Conservation (phyloP, 2,113 vertebrate genomes). For the Nyctibius bracteatus region DNA sequence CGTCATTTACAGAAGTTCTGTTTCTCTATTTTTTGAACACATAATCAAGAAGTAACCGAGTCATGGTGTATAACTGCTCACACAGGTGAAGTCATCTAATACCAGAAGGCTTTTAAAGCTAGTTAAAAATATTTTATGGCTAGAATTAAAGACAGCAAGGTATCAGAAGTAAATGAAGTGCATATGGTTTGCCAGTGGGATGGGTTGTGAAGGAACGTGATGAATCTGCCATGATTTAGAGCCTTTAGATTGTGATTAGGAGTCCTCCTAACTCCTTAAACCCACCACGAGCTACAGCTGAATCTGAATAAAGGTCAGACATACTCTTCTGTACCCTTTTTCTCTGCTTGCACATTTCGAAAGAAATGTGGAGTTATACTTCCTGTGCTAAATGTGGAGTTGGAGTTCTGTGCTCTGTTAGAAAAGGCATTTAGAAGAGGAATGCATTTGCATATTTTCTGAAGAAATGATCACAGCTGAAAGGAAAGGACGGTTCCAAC, state of each 20-base stretch:
- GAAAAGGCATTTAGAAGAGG: conserved; percentile 38
- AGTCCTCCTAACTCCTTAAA: background rate
- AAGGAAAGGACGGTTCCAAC: background rate
- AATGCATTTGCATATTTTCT: conserved; percentile 56
- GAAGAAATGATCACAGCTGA: conserved; percentile 25
- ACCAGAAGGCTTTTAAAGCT: background rate
- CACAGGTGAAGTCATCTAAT: background rate
- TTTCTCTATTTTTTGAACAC: background rate
- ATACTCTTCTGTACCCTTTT: conserved; percentile 17
- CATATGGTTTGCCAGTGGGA: background rate
- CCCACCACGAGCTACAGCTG: background rate
- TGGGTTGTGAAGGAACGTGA: background rate
- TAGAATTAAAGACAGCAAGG: background rate
- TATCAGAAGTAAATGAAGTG: background rate
- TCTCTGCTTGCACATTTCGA: background rate
- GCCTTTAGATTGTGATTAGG: background rate
- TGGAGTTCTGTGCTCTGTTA: conserved; percentile 31
- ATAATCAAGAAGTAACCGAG: background rate
- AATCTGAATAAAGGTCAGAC: conserved; percentile 12
- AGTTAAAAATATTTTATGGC: background rate
- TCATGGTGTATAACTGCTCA: background rate
- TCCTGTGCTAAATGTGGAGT: conserved; percentile 53
- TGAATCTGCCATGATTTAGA: background rate
- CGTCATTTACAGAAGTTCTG: background rate
- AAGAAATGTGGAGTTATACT: conserved; percentile 38